Evolutionary conservation across 2,113 vertebrate species (phyloP).

Genomic region (Felis chaus): DNA sequence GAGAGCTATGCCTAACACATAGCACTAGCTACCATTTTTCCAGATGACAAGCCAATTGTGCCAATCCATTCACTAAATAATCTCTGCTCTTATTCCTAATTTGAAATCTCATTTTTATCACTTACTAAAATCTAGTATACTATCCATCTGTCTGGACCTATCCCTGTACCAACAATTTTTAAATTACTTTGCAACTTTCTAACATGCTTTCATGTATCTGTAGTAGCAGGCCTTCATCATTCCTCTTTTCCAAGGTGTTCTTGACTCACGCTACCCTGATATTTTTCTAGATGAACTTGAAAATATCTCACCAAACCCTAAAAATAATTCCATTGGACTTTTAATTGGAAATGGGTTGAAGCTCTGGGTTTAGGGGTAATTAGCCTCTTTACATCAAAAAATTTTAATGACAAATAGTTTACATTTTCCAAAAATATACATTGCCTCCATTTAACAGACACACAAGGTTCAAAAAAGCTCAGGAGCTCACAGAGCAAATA

Average conservation of each 20-base stretch:
- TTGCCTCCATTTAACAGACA: neutral
- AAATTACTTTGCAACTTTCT: neutral
- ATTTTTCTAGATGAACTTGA: conserved; percentile 6
- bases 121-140: neutral
- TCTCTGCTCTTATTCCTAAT: neutral
- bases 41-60: neutral
- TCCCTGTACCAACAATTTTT: neutral
- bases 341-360: neutral
- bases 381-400: neutral
- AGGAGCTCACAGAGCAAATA: neutral
- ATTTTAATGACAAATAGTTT: conserved; percentile 17
- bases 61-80: neutral
- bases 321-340: conserved; percentile 12
- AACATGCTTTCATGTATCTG: neutral
- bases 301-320: conserved; percentile 18
- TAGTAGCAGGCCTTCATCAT: neutral
- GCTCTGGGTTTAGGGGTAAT: neutral
- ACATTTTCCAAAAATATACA: neutral
- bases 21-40: neutral
- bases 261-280: neutral
- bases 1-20: neutral
- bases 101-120: neutral
- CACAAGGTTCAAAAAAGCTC: neutral
- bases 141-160: neutral
- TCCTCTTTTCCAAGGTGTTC: neutral